A percentile compares a stretch with the other conserved stretches of the same genome.
phyloP scores from a whole-genome alignment of 2,888 invertebrate genomes.

The Tachystola acroxantha region DNA sequence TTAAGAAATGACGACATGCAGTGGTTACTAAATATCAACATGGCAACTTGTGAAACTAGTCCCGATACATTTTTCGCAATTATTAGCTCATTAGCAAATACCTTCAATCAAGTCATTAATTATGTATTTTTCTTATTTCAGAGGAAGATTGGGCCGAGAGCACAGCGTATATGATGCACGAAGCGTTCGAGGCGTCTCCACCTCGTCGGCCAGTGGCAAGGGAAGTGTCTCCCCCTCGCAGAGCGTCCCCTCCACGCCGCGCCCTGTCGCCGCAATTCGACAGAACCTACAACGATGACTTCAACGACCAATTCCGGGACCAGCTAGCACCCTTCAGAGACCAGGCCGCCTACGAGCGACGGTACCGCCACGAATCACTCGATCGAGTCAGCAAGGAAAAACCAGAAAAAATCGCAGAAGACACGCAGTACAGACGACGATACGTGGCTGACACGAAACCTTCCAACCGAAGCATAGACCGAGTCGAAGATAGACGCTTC shows the following conservation, averaged over 20 bases:
- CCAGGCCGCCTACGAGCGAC: slow-evolving; percentile 53
- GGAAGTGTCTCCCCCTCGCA: slow-evolving; percentile 44
- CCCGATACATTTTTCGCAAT: too few relatives aligned
- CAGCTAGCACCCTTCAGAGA: slow-evolving; percentile 61
- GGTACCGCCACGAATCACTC: slow-evolving; percentile 65
- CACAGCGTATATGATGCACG: slow-evolving; percentile 81
- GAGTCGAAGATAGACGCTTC: slow-evolving; percentile 67
- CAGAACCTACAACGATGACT: slow-evolving; percentile 35
- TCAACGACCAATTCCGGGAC: slow-evolving; percentile 45
- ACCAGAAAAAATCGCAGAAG: slow-evolving; percentile 54
- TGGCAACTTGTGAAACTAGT: too few relatives aligned
- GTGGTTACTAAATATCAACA: too few relatives aligned
- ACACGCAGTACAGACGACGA: slow-evolving; percentile 61
- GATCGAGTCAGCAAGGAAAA: slow-evolving; percentile 57
- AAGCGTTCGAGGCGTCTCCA: slow-evolving; percentile 70
- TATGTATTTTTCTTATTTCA: slow-evolving; percentile 73
- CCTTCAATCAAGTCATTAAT: too few relatives aligned
- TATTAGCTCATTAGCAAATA: too few relatives aligned
- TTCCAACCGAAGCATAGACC: slow-evolving; percentile 62
- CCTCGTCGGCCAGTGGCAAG: too few relatives aligned
- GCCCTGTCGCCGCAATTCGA: slow-evolving; percentile 36
- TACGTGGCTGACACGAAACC: slow-evolving; percentile 71
- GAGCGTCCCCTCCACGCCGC: slow-evolving; percentile 33
- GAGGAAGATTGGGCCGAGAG: slow-evolving; percentile 88
- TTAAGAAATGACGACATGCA: too few relatives aligned